phyloP scores from a whole-genome alignment of 2,113 vertebrate species.

The Brachypteracias leptosomus region DNA sequence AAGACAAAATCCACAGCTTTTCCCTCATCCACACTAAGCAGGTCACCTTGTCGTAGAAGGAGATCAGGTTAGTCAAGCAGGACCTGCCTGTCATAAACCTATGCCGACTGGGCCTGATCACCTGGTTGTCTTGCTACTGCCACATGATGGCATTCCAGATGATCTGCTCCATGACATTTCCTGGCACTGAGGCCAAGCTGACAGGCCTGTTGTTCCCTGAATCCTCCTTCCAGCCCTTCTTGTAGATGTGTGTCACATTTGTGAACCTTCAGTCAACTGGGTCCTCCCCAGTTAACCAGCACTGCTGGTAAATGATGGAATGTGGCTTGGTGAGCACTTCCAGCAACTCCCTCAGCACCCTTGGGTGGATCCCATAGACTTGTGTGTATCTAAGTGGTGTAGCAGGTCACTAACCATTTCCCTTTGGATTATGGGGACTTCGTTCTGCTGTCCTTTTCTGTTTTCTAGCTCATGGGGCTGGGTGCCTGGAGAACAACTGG shows the following conservation, averaged over 20 bases:
- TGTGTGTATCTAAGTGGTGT: not conserved
- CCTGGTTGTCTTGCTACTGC: not conserved
- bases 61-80: not conserved
- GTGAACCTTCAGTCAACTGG: not conserved
- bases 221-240: not conserved
- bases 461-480: not conserved
- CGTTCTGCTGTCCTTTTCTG: not conserved
- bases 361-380: not conserved
- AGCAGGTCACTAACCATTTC: not conserved
- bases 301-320: not conserved
- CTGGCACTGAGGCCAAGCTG: not conserved
- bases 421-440: not conserved
- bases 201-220: not conserved
- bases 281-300: not conserved
- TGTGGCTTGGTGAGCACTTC: not conserved
- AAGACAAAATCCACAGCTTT: not conserved
- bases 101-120: not conserved
- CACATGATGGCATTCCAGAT: not conserved
- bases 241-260: not conserved
- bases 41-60: not conserved
- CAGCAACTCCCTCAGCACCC: not conserved
- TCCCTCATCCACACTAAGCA: not conserved
- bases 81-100: not conserved
- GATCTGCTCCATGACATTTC: not conserved
- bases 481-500: not conserved